Conservation (phyloP, 2,113 vertebrate genomes). For the Vanacampus margaritifer region DNA sequence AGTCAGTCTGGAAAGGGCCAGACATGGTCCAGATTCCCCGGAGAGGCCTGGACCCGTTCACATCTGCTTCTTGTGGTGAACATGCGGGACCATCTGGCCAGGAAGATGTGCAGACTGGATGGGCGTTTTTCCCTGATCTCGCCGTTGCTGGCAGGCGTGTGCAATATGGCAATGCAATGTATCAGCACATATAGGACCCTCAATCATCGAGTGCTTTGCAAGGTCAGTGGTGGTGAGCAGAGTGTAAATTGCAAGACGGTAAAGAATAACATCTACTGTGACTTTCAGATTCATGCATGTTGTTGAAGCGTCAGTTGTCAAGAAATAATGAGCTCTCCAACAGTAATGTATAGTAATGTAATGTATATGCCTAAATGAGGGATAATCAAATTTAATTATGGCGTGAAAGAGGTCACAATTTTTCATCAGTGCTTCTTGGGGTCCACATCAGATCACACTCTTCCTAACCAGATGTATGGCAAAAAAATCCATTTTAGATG, state of each 20-base stretch:
- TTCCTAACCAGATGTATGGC: too few species aligned
- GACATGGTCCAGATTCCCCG: slow-evolving; percentile 52
- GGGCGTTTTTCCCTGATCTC: slow-evolving; percentile 45
- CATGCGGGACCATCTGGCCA: slow-evolving; percentile 69
- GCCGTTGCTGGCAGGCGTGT: slow-evolving; percentile 40
- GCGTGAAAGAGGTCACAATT: too few species aligned
- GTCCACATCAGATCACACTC: too few species aligned
- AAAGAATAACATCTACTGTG: slow-evolving; percentile 3
- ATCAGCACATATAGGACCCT: slow-evolving; percentile 68
- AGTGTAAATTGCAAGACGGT: slow-evolving; percentile 46
- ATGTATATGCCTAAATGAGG: too few species aligned
- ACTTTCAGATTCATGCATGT: neutral
- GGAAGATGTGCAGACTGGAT: slow-evolving; percentile 35
- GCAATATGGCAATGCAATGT: slow-evolving; percentile 67
- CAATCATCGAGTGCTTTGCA: slow-evolving; percentile 50
- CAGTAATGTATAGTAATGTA: too few species aligned
- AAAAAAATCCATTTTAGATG: too few species aligned
- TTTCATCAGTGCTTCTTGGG: too few species aligned
- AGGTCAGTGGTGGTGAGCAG: slow-evolving; percentile 64
- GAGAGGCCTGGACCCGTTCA: slow-evolving; percentile 57
- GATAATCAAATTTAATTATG: too few species aligned
- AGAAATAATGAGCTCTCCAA: too few species aligned
- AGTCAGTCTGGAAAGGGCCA: slow-evolving; percentile 37
- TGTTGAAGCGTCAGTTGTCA: too few species aligned
- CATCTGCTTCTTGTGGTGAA: slow-evolving; percentile 69